These are phyloP conservation scores for Coryphaenoides rupestris DNA, from an alignment of 2,113 vertebrate genomes.

Conservation along the genomic window DNA sequence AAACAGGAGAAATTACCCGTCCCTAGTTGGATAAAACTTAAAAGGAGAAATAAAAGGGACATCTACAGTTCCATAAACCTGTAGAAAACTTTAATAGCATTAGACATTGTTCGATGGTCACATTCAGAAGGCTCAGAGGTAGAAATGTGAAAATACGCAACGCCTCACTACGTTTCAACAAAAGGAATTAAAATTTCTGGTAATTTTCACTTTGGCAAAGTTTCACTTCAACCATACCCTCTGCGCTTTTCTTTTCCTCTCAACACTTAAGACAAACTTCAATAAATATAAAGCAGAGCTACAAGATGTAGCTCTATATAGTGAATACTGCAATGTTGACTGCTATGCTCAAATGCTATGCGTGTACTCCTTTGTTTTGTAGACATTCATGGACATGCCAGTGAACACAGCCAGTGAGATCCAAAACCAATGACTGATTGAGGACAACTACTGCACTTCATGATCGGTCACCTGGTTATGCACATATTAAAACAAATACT, in stretches of 20 bases:
- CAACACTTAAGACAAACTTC: neutral
- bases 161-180: constrained; percentile 27
- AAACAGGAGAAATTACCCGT: too few species aligned
- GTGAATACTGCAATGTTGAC: too few species aligned
- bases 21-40: constrained; percentile 15
- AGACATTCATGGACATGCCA: too few species aligned
- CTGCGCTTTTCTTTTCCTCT: neutral
- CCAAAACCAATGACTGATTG: too few species aligned
- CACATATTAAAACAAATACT: neutral
- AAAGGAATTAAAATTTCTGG: constrained; percentile 27
- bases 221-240: neutral
- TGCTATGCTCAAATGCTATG: too few species aligned
- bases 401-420: too few species aligned
- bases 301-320: too few species aligned
- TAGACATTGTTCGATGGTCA: constrained; percentile 62
- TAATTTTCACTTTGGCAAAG: constrained; percentile 33
- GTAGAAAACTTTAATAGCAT: constrained; percentile 71
- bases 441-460: too few species aligned
- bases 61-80: constrained; percentile 70
- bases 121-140: constrained; percentile 71
- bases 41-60: constrained; percentile 64
- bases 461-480: too few species aligned
- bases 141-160: constrained; percentile 42
- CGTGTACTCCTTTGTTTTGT: too few species aligned
- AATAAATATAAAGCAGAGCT: too few species aligned